Base-by-base conservation (phyloP, 35 echinoderm and acorn worm species). In the Ptychodera flava region DNA sequence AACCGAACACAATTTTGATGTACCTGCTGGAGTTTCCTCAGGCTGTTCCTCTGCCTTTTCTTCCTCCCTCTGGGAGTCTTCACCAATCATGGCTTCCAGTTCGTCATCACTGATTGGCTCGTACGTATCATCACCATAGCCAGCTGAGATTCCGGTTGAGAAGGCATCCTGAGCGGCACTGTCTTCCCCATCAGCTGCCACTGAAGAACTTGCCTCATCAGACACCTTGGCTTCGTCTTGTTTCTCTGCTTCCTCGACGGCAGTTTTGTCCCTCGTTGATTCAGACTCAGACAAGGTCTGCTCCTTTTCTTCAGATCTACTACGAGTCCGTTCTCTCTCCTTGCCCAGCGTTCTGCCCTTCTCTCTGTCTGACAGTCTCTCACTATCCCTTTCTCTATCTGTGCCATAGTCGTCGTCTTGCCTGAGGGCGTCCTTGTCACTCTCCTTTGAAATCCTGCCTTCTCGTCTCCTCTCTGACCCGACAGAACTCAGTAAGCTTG, bases 91-190 rank as follows among this genome's bases (percentile, higher is more conserved):
- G 22, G 45, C 45, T 64, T 64, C 45, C 6, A 64, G 45, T 64
- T 83, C 82, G 37, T 83, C 82, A 10, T 83, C 82, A 83, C 82
- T 83, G 30, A 83, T 36, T 1, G 82, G 29, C 6, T 83, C 82
- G 37, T 83, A 83, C 0, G 37, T 36, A 83, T 83, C 37, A 0
- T 83, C 35, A 33, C 28, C 35, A 31, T 31, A 1, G 1, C 28
- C 28, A 33, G 28, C 0, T 1, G 34, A 0, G 37, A 36, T 36
- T 16, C 0, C 1, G 2, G 15, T 30, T 15, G 35, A 30, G 16
- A 83, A 0, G 30, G 34, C 33, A 0, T 36, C 82, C 6, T 83
- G n/a, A 1, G 29, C 28, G 10, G 35, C 1, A 36, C 29, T 36
- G 30, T 34, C n/a, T 15, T 37, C 33, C 35, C 28, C 35, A 36